Conservation (phyloP, 2,888 invertebrate genomes). For the Desoria tigrina region DNA sequence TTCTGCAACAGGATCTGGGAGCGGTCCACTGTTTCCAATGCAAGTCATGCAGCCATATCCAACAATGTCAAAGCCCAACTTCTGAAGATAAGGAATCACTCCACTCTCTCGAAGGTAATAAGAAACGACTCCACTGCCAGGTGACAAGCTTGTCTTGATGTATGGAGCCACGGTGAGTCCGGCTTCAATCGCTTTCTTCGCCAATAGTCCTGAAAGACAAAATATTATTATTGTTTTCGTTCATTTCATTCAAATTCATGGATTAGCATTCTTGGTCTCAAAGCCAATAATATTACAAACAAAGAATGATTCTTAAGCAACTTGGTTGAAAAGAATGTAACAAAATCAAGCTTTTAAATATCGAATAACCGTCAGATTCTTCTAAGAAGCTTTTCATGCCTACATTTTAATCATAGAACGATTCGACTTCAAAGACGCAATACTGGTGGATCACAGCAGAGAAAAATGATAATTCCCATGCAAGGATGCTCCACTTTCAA, state of each 20-base stretch:
- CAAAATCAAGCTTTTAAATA: too few species aligned
- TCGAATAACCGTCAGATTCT: too few species aligned
- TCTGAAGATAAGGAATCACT: slow-evolving; percentile 80
- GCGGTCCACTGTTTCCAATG: slow-evolving; percentile 95
- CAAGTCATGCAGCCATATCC: slow-evolving; percentile 99
- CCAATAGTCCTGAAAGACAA: slow-evolving; percentile 69
- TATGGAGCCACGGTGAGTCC: slow-evolving; percentile 87
- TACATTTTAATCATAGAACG: too few species aligned
- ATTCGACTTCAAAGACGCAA: too few species aligned
- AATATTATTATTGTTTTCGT: neutral
- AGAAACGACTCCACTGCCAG: slow-evolving; percentile 92
- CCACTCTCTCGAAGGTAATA: slow-evolving; percentile 88
- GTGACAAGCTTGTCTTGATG: slow-evolving; percentile 95
- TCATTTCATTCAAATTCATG: neutral
- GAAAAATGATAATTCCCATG: too few species aligned
- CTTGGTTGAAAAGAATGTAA: too few species aligned
- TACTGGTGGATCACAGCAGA: too few species aligned
- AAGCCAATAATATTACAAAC: too few species aligned
- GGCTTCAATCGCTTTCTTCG: slow-evolving; percentile 89
- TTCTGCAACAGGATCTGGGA: slow-evolving; percentile 85
- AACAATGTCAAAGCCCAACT: slow-evolving; percentile 89
- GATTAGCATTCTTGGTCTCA: neutral
- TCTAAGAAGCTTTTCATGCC: too few species aligned
- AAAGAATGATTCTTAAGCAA: too few species aligned
- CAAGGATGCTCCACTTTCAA: too few species aligned